Percentiles rank a stretch among this genome's conserved stretches.
These are phyloP conservation scores for Parasteatoda lunata DNA, from an alignment of 2,888 invertebrate genomes.

Conservation along the genomic window DNA sequence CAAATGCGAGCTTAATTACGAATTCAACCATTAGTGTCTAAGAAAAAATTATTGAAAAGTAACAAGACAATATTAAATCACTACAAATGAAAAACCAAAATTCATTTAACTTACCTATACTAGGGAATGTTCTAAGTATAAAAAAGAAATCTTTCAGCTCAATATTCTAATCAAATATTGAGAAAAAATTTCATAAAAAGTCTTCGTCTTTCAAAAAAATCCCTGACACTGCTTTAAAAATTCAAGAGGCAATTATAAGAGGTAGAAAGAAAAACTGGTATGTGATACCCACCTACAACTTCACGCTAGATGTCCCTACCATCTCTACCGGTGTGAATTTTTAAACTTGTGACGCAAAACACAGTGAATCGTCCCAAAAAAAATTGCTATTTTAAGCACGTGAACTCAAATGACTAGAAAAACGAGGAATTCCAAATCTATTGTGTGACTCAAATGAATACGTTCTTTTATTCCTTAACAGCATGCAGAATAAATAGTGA, in stretches of 20 bases:
- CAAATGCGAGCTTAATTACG: no score
- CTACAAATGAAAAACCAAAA: no score
- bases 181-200: no score
- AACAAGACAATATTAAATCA: no score
- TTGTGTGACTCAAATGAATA: conserved; percentile 48
- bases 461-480: background rate
- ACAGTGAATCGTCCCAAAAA: conserved; percentile 24
- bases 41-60: no score
- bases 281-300: conserved; percentile 32
- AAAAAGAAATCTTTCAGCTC: no score
- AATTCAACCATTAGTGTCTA: no score
- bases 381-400: conserved; percentile 48
- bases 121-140: no score
- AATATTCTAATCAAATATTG: no score
- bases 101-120: no score
- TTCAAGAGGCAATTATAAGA: conserved; percentile 19
- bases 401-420: conserved; percentile 24
- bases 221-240: background rate
- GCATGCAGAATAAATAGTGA: background rate
- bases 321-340: conserved; percentile 20
- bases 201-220: no score
- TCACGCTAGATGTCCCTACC: conserved; percentile 51
- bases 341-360: conserved; percentile 40
- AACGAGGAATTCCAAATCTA: conserved; percentile 14
- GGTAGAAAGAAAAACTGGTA: conserved; percentile 2